These are phyloP conservation scores for Myiotriccus ornatus DNA, from an alignment of 2,797 vertebrate genomes.

Conservation along the genomic window DNA sequence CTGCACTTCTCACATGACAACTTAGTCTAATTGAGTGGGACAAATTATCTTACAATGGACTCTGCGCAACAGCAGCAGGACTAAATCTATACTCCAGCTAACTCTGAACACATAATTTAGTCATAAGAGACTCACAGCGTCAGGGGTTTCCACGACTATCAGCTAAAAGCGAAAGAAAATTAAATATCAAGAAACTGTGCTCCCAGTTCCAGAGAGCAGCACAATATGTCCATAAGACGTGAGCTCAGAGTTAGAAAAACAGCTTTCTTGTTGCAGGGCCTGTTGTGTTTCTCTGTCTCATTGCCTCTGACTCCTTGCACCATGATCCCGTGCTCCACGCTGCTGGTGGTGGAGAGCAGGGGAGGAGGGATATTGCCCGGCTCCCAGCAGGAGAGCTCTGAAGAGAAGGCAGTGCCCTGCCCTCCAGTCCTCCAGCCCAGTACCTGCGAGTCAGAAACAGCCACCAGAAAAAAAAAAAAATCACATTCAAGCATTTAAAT, in stretches of 20 bases:
- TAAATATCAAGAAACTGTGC: background rate
- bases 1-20: conserved; percentile 65
- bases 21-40: conserved; percentile 70
- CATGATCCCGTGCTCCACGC: background rate
- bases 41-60: conserved; percentile 70
- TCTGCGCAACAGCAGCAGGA: conserved; percentile 52
- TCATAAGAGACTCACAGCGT: conserved; percentile 26
- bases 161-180: conserved; percentile 6
- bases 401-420: background rate
- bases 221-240: accelerated
- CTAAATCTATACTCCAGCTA: conserved; percentile 60
- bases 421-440: background rate
- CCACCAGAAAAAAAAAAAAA: background rate
- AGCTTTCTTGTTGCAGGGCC: background rate
- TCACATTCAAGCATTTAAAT: background rate
- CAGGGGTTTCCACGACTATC: conserved; percentile 24
- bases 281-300: background rate
- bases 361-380: background rate
- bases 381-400: background rate
- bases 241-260: background rate
- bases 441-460: background rate
- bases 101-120: conserved; percentile 59
- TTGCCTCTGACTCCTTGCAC: background rate
- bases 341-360: background rate
- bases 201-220: background rate